These are phyloP conservation scores for Tor tambroides DNA, from an alignment of 2,113 vertebrate species.

Conservation along the genomic window DNA sequence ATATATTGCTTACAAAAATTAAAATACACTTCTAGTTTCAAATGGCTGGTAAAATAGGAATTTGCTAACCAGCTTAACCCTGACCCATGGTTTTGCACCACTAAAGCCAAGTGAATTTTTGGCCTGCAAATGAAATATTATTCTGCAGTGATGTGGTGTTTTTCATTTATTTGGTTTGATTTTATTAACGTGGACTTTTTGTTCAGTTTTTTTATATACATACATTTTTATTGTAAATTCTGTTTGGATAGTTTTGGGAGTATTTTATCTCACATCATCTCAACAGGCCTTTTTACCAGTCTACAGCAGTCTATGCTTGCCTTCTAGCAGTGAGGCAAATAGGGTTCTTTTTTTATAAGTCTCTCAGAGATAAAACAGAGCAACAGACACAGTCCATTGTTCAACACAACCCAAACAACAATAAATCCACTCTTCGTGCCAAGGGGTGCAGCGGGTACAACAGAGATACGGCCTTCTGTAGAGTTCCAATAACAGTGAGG, in stretches of 20 bases:
- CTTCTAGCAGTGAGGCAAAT: constrained; percentile 15
- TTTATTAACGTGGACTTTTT: too few species aligned
- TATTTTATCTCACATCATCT: background rate
- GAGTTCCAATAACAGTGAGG: constrained; percentile 42
- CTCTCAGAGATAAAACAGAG: constrained; percentile 31
- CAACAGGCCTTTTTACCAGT: background rate
- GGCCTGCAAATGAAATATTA: too few species aligned
- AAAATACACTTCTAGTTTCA: background rate
- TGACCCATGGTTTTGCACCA: background rate
- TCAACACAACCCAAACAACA: constrained; percentile 53
- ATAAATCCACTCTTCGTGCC: constrained; percentile 51
- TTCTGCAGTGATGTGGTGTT: too few species aligned
- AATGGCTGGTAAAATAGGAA: background rate
- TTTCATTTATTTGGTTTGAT: too few species aligned
- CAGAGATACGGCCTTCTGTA: constrained; percentile 23
- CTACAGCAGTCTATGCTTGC: background rate
- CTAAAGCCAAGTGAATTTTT: background rate
- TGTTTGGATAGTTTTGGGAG: background rate
- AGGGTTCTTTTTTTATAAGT: background rate
- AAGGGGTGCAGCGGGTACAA: constrained; percentile 38
- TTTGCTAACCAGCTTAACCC: too few species aligned
- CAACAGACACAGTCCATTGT: constrained; percentile 52
- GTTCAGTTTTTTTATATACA: too few species aligned
- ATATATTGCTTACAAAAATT: too few species aligned
- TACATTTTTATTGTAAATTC: background rate